Base-by-base conservation (phyloP, 2,113 vertebrate genomes). In the Hydropotes inermis region DNA sequence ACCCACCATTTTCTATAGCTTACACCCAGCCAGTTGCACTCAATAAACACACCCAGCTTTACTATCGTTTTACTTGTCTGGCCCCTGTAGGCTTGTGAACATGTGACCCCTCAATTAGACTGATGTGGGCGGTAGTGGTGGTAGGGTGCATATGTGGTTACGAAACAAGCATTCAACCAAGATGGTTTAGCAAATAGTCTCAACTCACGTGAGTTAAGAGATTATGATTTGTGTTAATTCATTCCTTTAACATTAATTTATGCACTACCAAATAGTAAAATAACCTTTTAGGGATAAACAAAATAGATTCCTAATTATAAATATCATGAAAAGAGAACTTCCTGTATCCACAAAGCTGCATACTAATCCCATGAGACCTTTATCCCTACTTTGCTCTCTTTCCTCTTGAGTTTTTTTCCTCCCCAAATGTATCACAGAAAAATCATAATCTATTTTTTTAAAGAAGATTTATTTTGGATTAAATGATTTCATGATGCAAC, bases 391-490 rank as follows among this genome's bases (percentile, higher is more conserved):
- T 91, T 79, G 55, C 95, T 87, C 47, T 95, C 50, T 60, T 95
- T 45, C 30, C 19, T 78, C 21, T 81, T 84, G 61, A 86, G 30
- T 14, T 79, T 87, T 47, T 96, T 97, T 64, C 39, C 87, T 93
- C 28, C 30, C 64, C 86, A 88, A 93, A 98, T 90, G 50, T 93
- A 96, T 78, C 96, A 98, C 84, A 98, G 97, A 96, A 97, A 97
- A 98, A 39, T 89, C 96, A 28, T 91, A 94, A 95, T 91, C 58
- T 87, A 98, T 99, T 99, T 98, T 64, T 98, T 96, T 83, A 97
- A 99, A 98, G 98, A 99, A 98, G 98, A 98, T 99, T 99, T 99
- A 99, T 98, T 99, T 98, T 98, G 82, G 96, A 97, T 98, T 98
- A 98, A 98, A 97, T 98, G 98, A 98, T 98, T 98, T 98, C 96